A percentile compares a stretch with the other conserved stretches of the same genome.
These are phyloP conservation scores for Apantesis nais DNA, from an alignment of 2,888 invertebrate species.

Conservation along the genomic window DNA sequence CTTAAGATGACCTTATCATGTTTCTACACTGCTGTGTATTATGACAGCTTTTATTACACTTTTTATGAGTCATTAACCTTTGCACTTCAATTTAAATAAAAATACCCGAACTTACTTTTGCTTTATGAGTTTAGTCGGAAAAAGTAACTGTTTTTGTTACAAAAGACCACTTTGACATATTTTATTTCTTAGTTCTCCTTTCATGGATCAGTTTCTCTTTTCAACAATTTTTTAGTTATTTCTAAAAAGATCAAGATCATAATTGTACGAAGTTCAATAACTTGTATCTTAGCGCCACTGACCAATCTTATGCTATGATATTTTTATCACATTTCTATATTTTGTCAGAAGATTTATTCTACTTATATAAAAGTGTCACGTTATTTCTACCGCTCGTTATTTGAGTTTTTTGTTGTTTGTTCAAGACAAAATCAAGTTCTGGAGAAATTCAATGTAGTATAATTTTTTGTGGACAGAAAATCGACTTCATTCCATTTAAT, in stretches of 20 bases:
- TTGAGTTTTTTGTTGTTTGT: not conserved
- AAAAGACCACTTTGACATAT: not conserved
- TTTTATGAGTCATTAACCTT: slow-evolving; percentile 20
- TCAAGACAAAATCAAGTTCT: not conserved
- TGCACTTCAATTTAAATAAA: slow-evolving; percentile 19
- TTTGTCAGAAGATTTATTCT: not conserved
- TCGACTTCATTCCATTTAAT: not conserved
- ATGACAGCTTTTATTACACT: slow-evolving; percentile 35
- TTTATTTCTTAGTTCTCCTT: not conserved
- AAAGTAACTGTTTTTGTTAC: not conserved
- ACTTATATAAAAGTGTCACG: not conserved
- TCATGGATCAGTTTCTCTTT: not conserved
- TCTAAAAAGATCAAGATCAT: not conserved
- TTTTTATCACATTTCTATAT: not conserved
- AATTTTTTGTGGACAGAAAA: not conserved
- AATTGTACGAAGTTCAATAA: not conserved
- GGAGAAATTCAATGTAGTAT: not conserved
- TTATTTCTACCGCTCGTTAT: not conserved
- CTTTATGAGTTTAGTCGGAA: slow-evolving; percentile 8
- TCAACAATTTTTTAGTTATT: not conserved
- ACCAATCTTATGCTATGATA: not conserved
- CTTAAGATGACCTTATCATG: slow-evolving; percentile 33
- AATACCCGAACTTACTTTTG: slow-evolving; percentile 13
- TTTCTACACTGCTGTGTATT: slow-evolving; percentile 33
- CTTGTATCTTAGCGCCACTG: not conserved